Base-by-base conservation (phyloP, 2,888 invertebrate genomes). In the Platycnemis pennipes region DNA sequence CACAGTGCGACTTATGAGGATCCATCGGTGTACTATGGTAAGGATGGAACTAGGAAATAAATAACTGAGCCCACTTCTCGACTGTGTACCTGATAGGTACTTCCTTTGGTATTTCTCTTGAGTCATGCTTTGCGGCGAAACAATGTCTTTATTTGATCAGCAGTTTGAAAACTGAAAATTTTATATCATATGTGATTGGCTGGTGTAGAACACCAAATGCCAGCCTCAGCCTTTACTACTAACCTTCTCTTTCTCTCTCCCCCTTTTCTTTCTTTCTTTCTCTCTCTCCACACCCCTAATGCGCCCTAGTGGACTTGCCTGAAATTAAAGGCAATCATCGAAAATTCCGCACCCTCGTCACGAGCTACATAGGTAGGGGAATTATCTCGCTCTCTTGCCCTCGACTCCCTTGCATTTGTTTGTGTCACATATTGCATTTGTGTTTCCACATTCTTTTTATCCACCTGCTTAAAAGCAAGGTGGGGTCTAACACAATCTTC, bases 281-380 rank as follows among this genome's bases (percentile, higher is more conserved):
- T 87, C 69, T 63, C 88, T 85, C 94, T 69, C 37, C 94, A 91
- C 94, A 31, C 94, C 95, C 96, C 95, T 94, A 94, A 94, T 94
- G 94, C 94, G 95, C 94, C 96, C 95, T 96, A 99, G 99, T 99
- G 99, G 99, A 99, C 98, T 98, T 99, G 97, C 99, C 99, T 97
- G 99, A 99, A 98, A 98, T 99, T 97, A 99, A 99, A 97, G 99
- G 99, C 97, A 99, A 99, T 97, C 99, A 99, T 97, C 98, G 99
- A 98, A 99, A 99, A 98, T 99, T 99, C 98, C 98, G 99, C 97
- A 99, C 99, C 97, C 98, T 99, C 98, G 99, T 99, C 97, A 99
- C 99, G 98, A 99, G 99, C 97, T 99, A 99, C 97, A 99, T 99
- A 99, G 99, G 99, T 99, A 99, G 96, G 95, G 95, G 94, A 94